Conservation (phyloP, 2,113 vertebrate genomes). For the Craseonycteris thonglongyai region DNA sequence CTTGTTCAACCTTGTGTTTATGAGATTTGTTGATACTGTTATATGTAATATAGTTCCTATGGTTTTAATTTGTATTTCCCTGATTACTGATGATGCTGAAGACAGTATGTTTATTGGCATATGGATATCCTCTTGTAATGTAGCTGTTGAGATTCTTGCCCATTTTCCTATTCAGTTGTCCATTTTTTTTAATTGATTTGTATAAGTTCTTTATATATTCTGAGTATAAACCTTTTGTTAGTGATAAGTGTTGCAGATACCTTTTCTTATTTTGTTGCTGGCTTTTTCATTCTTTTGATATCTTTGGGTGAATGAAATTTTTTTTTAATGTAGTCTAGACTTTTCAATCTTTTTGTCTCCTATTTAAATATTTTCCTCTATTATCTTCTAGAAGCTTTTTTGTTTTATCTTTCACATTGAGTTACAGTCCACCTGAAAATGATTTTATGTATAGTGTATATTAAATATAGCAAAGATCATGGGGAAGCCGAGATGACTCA, state of each 20-base stretch:
- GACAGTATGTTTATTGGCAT: not conserved
- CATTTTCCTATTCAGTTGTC: not conserved
- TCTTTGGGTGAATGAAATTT: not conserved
- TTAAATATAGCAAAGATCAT: not conserved
- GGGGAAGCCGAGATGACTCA: no score
- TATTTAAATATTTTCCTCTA: not conserved
- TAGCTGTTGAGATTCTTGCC: not conserved
- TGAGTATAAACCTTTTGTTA: not conserved
- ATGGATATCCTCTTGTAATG: not conserved
- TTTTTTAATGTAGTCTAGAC: not conserved
- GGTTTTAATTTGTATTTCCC: not conserved
- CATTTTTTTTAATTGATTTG: not conserved
- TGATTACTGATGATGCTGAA: not conserved
- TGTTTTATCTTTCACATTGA: not conserved
- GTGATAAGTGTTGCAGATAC: not conserved
- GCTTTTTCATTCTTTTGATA: constrained; percentile 14
- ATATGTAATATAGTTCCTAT: not conserved
- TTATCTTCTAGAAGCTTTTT: not conserved
- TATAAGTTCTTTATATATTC: not conserved
- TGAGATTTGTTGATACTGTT: not conserved
- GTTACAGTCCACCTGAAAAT: not conserved
- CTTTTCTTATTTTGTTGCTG: not conserved
- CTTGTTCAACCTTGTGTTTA: not conserved
- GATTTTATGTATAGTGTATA: not conserved
- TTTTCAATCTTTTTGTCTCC: not conserved